Base-by-base conservation (phyloP, 2,797 vertebrate genomes). In the Steatocranus sp. region DNA sequence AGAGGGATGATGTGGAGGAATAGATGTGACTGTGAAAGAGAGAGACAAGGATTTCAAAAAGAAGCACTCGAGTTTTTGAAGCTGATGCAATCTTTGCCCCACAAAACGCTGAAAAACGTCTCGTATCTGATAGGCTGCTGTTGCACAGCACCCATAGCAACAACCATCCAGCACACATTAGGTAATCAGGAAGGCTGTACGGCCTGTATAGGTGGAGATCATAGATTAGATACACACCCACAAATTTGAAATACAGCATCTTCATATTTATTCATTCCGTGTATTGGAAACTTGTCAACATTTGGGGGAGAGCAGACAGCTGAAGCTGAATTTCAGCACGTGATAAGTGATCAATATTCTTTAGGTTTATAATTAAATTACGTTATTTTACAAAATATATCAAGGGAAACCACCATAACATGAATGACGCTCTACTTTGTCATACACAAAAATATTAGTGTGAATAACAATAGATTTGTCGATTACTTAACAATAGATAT, bases 111-210 rank as follows among this genome's bases (percentile, higher is more conserved):
- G 4, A 78, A 79, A 78, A 87, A 81, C 15, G 9, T 75, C 80
- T 80, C 10, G 27, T 11, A 79, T 46, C 79, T 87, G 79, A 94
- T 90, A 76, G 92, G 89, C 23, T 2, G 48, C 75, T 43, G 79
- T 88, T 81, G 48, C 58, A 25, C 7, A 4, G 91, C 88, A 90
- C 50, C 92, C 90, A 92, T 93, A 79, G 92, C 92, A 94, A 95
- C 94, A 90, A 75, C 66, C 89, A 83, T 74, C 84, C 86, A 83
- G 82, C 41, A 61, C 34, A 75, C 80, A 83, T 63, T 75, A 36
- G 56, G 43, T 61, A 76, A 70, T 81, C 27, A 83, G 76, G 43
- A 78, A 34, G 49, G 80, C 25, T 86, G 82, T 70, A 48, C 9
- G 1, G 79, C 85, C 76, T 79, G 83, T 86, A 86, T 88, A 51